These are phyloP conservation scores for Yoshiicerus persimilis DNA, from an alignment of 1,140 invertebrate genomes.

Conservation along the genomic window DNA sequence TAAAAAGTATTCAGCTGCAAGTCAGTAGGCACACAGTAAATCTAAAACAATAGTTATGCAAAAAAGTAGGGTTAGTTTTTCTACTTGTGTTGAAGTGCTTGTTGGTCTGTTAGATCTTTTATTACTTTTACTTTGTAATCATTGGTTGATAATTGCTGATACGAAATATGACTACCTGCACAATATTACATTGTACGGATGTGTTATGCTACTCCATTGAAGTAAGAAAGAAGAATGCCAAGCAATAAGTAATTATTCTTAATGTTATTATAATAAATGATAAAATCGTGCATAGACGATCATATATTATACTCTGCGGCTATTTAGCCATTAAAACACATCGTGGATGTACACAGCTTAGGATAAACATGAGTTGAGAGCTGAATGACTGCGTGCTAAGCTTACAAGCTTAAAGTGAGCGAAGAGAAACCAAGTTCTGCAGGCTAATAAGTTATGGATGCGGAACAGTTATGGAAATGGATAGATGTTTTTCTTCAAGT, in stretches of 20 bases:
- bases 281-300: constrained; percentile 32
- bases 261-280: constrained; percentile 38
- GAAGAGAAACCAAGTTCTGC: background rate
- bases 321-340: background rate
- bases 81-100: too few relatives aligned
- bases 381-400: background rate
- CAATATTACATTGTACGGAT: too few relatives aligned
- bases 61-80: too few relatives aligned
- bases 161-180: too few relatives aligned
- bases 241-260: constrained; percentile 34
- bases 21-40: too few relatives aligned
- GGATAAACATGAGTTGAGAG: background rate
- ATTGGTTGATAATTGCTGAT: too few relatives aligned
- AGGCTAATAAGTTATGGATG: constrained; percentile 16
- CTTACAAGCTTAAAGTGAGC: background rate
- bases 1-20: too few relatives aligned
- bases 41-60: too few relatives aligned
- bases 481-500: constrained; percentile 30
- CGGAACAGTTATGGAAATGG: constrained; percentile 28
- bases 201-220: too few relatives aligned
- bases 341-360: background rate
- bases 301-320: background rate
- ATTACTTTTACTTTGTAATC: too few relatives aligned
- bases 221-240: background rate
- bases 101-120: too few relatives aligned